Conservation (phyloP, 2,797 vertebrate species). For the Mionectes olivaceus region DNA sequence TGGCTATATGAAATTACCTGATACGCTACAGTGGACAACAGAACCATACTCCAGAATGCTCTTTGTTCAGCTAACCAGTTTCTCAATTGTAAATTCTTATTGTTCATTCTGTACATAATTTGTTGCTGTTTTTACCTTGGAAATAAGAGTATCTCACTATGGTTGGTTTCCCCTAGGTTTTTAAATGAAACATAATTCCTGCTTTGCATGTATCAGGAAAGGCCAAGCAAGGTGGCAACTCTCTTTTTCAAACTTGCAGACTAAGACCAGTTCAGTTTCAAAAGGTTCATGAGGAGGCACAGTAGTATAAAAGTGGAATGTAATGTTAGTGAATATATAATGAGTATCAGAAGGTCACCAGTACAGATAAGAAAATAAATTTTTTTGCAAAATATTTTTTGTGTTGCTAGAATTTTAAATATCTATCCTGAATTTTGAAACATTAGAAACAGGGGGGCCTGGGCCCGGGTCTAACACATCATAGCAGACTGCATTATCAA, state of each 20-base stretch:
- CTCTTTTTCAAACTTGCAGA: not conserved
- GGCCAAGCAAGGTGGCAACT: not conserved
- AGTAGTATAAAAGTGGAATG: not conserved
- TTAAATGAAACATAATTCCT: not conserved
- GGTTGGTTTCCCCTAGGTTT: not conserved
- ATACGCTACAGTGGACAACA: not conserved
- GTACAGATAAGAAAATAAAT: not conserved
- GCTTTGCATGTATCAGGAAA: not conserved
- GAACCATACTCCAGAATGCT: not conserved
- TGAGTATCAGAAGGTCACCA: not conserved
- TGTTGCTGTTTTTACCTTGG: not conserved
- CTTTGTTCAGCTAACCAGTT: not conserved
- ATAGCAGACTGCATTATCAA: not conserved
- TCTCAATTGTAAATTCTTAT: not conserved
- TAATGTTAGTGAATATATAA: not conserved
- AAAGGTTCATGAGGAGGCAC: not conserved
- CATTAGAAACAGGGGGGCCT: not conserved
- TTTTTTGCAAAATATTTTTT: not conserved
- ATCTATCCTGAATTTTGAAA: not conserved
- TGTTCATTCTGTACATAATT: not conserved
- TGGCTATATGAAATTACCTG: not conserved
- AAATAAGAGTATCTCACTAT: not conserved
- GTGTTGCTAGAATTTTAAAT: not conserved
- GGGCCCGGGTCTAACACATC: not conserved
- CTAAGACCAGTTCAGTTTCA: not conserved